Evolutionary conservation across 1,140 invertebrate species (phyloP).

Genomic region (Nasonia longicornis): DNA sequence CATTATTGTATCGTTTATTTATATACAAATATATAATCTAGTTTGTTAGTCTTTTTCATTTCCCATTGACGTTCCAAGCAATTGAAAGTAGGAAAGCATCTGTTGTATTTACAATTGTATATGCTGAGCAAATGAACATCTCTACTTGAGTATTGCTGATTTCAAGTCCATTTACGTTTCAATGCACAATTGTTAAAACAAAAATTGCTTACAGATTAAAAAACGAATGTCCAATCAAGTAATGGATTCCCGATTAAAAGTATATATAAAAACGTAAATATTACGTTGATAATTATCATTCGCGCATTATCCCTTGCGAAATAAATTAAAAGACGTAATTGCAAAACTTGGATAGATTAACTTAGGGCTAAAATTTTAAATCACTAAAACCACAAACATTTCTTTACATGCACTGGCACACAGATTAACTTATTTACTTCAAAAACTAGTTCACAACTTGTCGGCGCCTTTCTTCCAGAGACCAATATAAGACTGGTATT

Average conservation of each 20-base stretch:
- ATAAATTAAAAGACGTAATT: conserved; percentile 32
- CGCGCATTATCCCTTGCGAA: neutral
- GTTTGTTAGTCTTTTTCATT: conserved; percentile 37
- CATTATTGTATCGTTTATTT: conserved; percentile 33
- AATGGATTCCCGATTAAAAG: conserved; percentile 13
- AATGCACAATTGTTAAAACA: conserved; percentile 7
- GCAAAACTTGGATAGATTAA: conserved; percentile 21
- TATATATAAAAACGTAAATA: conserved; percentile 41
- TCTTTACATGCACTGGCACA: conserved; percentile 35
- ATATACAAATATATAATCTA: conserved; percentile 43
- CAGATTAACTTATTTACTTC: conserved; percentile 35
- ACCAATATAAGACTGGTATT: conserved; percentile 32
- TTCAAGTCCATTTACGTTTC: conserved; percentile 22
- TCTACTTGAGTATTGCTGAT: conserved; percentile 32
- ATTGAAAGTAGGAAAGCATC: conserved; percentile 71
- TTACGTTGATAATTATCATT: conserved; percentile 31
- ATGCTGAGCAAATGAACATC: neutral
- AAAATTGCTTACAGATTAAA: neutral
- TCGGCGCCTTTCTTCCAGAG: conserved; percentile 27
- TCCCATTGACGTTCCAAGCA: conserved; percentile 52
- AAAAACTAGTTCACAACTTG: conserved; percentile 19
- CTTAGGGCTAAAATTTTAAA: conserved; percentile 19
- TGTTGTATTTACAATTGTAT: conserved; percentile 68
- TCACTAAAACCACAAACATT: conserved; percentile 24
- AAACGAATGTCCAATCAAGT: conserved; percentile 1